Percentiles rank a stretch among this genome's conserved stretches.
These are phyloP conservation scores for Sisor rabdophorus DNA, from an alignment of 2,113 vertebrate species.

Conservation along the genomic window DNA sequence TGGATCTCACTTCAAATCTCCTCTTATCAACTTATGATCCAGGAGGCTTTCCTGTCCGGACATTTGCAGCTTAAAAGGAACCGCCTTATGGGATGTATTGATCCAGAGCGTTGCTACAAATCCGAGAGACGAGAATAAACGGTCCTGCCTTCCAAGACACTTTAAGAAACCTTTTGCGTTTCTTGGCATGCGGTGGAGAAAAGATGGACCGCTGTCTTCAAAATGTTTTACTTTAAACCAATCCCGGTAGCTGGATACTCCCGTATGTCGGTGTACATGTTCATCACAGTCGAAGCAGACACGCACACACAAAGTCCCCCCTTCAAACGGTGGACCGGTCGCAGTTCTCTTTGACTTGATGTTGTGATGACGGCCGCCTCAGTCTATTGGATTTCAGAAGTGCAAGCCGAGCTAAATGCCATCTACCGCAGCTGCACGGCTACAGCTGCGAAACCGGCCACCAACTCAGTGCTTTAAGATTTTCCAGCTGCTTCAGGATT, in stretches of 20 bases:
- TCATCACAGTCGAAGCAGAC: slow-evolving; percentile 20
- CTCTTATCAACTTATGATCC: slow-evolving; percentile 33
- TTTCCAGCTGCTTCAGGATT: slow-evolving; percentile 25
- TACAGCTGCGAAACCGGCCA: slow-evolving; percentile 28
- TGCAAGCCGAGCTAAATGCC: slow-evolving; percentile 43
- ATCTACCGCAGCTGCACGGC: slow-evolving; percentile 35
- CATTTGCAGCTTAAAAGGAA: slow-evolving; percentile 7
- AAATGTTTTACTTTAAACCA: slow-evolving; percentile 15
- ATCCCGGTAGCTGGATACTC: slow-evolving; percentile 18
- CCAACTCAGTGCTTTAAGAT: slow-evolving; percentile 30
- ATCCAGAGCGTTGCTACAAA: neutral
- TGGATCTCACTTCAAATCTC: slow-evolving; percentile 41
- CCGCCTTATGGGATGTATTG: slow-evolving; percentile 9
- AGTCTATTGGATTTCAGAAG: slow-evolving; percentile 34
- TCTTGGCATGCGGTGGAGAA: neutral
- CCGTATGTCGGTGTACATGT: slow-evolving; percentile 38
- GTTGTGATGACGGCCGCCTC: slow-evolving; percentile 30
- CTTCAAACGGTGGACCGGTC: slow-evolving; percentile 9
- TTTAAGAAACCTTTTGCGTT: neutral
- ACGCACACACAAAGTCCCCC: slow-evolving; percentile 20
- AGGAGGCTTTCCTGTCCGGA: slow-evolving; percentile 10
- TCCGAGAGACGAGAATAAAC: neutral
- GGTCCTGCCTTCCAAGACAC: neutral
- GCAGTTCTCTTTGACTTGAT: slow-evolving; percentile 30
- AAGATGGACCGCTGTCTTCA: slow-evolving; percentile 10